Conservation (phyloP, 2,797 vertebrate genomes). For the Gadopsis bispinosus region DNA sequence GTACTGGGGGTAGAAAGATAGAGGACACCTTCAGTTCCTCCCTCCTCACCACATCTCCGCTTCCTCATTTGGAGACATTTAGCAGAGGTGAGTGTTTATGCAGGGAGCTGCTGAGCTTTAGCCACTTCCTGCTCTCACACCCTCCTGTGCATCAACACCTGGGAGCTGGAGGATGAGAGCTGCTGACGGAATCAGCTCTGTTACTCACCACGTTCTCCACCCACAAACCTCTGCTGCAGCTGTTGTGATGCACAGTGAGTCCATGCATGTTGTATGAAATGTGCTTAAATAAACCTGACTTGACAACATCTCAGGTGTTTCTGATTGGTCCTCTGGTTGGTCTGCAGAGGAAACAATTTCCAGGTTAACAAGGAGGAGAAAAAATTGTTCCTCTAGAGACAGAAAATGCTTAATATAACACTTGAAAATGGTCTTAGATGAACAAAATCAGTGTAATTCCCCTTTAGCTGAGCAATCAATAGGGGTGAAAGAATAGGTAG, state of each 20-base stretch:
- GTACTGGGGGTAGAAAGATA: slow-evolving; percentile 41
- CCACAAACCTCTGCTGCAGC: not conserved
- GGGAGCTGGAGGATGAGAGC: slow-evolving; percentile 23
- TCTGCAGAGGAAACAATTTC: not conserved
- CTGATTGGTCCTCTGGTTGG: slow-evolving; percentile 3
- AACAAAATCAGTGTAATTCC: no score
- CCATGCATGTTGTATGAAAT: no score
- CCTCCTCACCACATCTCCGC: not conserved
- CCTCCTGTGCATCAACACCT: slow-evolving; percentile 26
- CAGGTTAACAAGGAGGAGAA: not conserved
- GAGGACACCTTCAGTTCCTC: slow-evolving; percentile 29
- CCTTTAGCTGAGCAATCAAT: no score
- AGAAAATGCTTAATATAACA: no score
- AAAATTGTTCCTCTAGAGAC: not conserved
- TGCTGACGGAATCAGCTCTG: slow-evolving; percentile 21
- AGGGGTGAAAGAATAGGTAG: no score
- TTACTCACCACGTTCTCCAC: slow-evolving; percentile 32
- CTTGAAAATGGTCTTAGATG: no score
- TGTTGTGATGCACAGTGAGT: not conserved
- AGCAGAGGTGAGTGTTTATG: slow-evolving; percentile 18
- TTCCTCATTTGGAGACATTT: slow-evolving; percentile 11
- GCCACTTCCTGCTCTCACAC: slow-evolving; percentile 26
- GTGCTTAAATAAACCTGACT: no score
- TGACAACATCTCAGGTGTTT: slow-evolving; percentile 10
- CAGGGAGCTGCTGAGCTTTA: not conserved